Evolutionary conservation across 1,140 invertebrate species (phyloP), one percentile per base, ranked within the genome.

Genomic region (Orchestia grillus): DNA sequence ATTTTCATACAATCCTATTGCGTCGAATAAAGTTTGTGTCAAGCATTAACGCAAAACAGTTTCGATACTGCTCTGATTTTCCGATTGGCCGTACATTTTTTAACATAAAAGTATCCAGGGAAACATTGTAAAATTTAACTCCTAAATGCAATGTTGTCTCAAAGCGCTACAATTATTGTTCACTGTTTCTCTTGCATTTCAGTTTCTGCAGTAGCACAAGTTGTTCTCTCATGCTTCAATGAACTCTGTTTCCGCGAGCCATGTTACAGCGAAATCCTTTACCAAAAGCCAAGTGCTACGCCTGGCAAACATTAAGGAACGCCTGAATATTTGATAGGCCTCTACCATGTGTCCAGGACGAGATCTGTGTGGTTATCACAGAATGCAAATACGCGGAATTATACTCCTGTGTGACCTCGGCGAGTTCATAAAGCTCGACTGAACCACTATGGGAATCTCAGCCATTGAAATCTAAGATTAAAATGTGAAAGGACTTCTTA

Each of bases 271-370:
- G 62, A 77, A 77, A 77, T 77, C 62, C 62, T 36, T 77, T 77
- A 36, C 62, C 62, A 36, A 23, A 77, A 77, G 62, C 62, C 62
- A 19, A 19, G 62, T 77, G 62, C 62, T 77, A 77, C 62, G 28
- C 62, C 62, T 77, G 62, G 62, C 62, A 77, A 77, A 77, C 62
- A 77, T 77, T 77, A 77, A 77, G 62, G 62, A 77, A 77, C 62
- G 62, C 62, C 62, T 77, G 62, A 77, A 77, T 77, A 77, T 77
- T 77, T 77, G 62, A 77, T 77, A 77, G 62, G 62, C 62, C 28
- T 3, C 15, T 77, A 77, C 15, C 62, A 28, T 36, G 62, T 77
- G 62, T 36, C 62, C 62, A 3, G 62, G 62, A 19, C 62, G 62
- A 77, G 62, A 77, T 77, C 62, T 77, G 62, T 36, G 62, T 77